Evolutionary conservation across 2,888 invertebrate genomes (phyloP).

Genomic region (Ormyrus rosae): DNA sequence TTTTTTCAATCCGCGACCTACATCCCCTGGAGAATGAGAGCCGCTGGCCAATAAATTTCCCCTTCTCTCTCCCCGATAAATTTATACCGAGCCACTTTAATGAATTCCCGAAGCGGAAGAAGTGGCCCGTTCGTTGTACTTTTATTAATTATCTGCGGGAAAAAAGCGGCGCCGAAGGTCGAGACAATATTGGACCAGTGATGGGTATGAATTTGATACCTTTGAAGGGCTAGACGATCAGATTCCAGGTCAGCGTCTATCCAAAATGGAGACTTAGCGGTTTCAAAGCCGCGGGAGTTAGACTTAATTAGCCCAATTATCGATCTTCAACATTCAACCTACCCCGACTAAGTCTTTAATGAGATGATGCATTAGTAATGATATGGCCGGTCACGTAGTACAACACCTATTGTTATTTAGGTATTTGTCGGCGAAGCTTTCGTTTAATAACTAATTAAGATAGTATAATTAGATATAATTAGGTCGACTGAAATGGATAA

Average conservation of each 20-base stretch:
- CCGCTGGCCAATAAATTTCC: conserved; percentile 37
- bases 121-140: neutral
- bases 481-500: neutral
- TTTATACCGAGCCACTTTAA: conserved; percentile 21
- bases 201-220: neutral
- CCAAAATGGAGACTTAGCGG: neutral
- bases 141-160: conserved; percentile 33
- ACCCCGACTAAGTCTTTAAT: neutral
- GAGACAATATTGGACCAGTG: neutral
- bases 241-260: conserved; percentile 8
- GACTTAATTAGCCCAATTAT: conserved; percentile 15
- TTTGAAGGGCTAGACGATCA: neutral
- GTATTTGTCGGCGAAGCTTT: too few relatives aligned
- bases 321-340: neutral
- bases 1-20: conserved; percentile 43
- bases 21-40: conserved; percentile 7
- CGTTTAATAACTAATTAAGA: too few relatives aligned
- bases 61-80: conserved; percentile 17
- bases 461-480: neutral
- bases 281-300: neutral
- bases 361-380: neutral
- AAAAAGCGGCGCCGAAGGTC: neutral
- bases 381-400: neutral
- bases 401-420: too few relatives aligned
- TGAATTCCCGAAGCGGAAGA: conserved; percentile 32